Evolutionary conservation across 2,888 invertebrate species (phyloP).

Genomic region (Andricus curvator): DNA sequence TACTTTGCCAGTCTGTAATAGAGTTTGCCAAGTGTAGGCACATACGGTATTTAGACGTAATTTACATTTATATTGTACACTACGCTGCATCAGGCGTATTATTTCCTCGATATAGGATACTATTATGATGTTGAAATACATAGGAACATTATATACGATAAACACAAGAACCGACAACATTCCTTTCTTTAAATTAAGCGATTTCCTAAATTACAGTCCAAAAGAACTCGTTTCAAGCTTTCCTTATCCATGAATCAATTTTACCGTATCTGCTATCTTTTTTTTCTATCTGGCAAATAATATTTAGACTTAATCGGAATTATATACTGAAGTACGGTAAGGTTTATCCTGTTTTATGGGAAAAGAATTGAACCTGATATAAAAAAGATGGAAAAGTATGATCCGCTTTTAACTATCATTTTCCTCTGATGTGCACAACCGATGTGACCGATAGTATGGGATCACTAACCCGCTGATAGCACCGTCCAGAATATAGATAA

Average conservation of each 20-base stretch:
- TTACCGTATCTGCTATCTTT: neutral
- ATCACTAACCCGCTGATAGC: no score
- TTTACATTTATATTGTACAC: conserved; percentile 31
- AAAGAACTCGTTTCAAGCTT: conserved; percentile 21
- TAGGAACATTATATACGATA: neutral
- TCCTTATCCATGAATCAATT: conserved; percentile 16
- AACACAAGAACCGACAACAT: neutral
- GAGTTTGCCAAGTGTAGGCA: conserved; percentile 20
- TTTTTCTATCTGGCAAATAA: no score
- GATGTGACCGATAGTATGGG: no score
- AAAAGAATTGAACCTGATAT: no score
- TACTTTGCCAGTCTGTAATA: conserved; percentile 7
- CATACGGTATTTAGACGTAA: conserved; percentile 13
- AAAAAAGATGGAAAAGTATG: no score
- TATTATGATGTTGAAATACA: neutral
- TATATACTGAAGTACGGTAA: no score
- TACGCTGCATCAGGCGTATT: neutral
- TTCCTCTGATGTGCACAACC: no score
- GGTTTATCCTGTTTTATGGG: no score
- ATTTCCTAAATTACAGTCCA: conserved; percentile 23
- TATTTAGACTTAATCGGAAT: no score
- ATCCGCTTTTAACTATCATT: no score
- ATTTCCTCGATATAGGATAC: conserved; percentile 19
- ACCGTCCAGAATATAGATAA: no score
- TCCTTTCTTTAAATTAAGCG: conserved; percentile 26